Evolutionary conservation across 2,113 vertebrate species (phyloP), one percentile per base, ranked within the genome.

Genomic region (Osmerus mordax): DNA sequence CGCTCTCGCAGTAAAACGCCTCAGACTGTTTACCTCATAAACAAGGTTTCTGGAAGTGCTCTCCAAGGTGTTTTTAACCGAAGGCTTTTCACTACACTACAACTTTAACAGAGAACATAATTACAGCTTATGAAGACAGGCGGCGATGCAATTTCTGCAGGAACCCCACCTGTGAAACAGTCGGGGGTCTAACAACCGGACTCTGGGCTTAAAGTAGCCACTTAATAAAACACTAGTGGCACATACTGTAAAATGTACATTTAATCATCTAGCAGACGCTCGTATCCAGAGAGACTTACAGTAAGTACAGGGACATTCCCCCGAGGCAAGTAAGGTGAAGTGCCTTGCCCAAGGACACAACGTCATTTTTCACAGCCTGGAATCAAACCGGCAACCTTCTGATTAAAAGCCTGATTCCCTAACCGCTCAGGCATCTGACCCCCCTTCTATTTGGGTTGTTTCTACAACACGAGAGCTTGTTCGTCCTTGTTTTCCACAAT

Each of bases 1-100:
- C 61, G 3, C n/a, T 68, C 65, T 25, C 68, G 78, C 41, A 70
- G 64, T 71, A 79, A 83, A 87, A 36, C 32, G 32, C 62, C 82
- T 73, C 70, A 81, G 74, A 81, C 76, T 13, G 25, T 72, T 83
- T 60, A 72, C 67, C 80, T 81, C 76, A 74, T 84, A 73, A 85
- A 86, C 68, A 72, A 58, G 25, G 70, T 71, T 84, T 70, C 78
- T 77, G 75, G 67, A 74, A 76, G 71, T 80, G 15, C 41, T 72
- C 67, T 71, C 29, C 66, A 74, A 79, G 66, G 55, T n/a, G 58
- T 68, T 80, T 79, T 83, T 51, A 47, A 76, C 47, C 28, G 19
- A 77, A 68, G 61, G 23, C 67, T 78, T 82, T 81, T 75, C 63
- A 60, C 75, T 78, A 76, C 69, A 47, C 75, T 41, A 28, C 19